Conservation (phyloP, 1,140 invertebrate species). For the Lepidurus arcticus region DNA sequence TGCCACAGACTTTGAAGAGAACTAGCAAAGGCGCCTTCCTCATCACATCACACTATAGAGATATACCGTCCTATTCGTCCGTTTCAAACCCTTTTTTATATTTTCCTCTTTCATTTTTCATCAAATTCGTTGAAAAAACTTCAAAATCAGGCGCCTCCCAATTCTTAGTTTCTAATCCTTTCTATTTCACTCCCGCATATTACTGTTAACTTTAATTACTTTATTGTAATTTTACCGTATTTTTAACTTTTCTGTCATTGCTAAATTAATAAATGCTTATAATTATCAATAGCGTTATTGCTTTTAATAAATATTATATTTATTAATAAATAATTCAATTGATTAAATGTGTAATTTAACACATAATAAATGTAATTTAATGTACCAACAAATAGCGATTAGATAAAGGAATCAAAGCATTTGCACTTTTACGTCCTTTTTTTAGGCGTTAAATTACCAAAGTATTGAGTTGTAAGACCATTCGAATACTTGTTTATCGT, state of each 20-base stretch:
- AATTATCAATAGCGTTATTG: not conserved
- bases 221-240: too few relatives aligned
- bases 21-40: conserved; percentile 17
- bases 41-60: not conserved
- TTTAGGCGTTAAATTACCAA: too few relatives aligned
- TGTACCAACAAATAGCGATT: not conserved
- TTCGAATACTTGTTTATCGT: too few relatives aligned
- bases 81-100: not conserved
- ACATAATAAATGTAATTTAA: not conserved
- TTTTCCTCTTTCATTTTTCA: not conserved
- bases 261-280: not conserved
- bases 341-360: not conserved
- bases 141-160: not conserved
- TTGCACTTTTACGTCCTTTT: too few relatives aligned
- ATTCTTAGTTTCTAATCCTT: not conserved
- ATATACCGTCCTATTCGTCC: not conserved
- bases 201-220: not conserved
- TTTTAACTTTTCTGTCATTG: too few relatives aligned
- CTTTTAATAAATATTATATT: not conserved
- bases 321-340: not conserved
- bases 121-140: not conserved
- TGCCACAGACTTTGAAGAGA: not conserved
- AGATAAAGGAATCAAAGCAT: not conserved
- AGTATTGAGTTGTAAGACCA: too few relatives aligned
- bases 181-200: not conserved